phyloP scores from a whole-genome alignment of 2,888 invertebrate species.

The Plebejus anna region DNA sequence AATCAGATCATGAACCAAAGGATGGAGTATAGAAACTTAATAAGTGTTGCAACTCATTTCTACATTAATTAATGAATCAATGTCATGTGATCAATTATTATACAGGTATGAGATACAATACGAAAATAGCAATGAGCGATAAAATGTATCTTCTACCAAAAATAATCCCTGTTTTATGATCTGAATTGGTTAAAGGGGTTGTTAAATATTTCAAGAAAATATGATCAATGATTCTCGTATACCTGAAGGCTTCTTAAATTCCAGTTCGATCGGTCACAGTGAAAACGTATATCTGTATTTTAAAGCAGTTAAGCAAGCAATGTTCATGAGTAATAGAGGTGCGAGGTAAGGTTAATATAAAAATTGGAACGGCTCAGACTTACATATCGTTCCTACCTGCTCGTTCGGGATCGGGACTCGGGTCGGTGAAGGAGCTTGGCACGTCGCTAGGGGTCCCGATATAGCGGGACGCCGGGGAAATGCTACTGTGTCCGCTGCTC shows the following conservation, averaged over 20 bases:
- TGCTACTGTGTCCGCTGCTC: slow-evolving; percentile 72
- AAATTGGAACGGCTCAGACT: slow-evolving; percentile 77
- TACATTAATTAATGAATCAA: neutral
- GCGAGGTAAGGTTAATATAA: slow-evolving; percentile 52
- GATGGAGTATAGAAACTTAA: neutral
- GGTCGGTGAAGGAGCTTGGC: slow-evolving; percentile 65
- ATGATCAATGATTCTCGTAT: slow-evolving; percentile 5
- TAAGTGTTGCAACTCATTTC: neutral
- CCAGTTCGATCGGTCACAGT: slow-evolving; percentile 18
- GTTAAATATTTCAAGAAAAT: neutral
- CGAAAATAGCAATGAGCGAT: too few relatives aligned
- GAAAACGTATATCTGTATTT: slow-evolving; percentile 30
- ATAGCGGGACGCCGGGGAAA: slow-evolving; percentile 65
- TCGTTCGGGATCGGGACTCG: slow-evolving; percentile 68
- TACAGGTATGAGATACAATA: neutral
- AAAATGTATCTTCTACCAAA: neutral
- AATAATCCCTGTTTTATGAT: neutral
- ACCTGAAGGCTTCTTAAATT: slow-evolving; percentile 26
- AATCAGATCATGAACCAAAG: neutral
- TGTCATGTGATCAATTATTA: neutral
- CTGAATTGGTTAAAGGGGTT: neutral
- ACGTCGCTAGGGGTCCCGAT: slow-evolving; percentile 67
- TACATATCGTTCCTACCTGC: slow-evolving; percentile 80
- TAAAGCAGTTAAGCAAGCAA: slow-evolving; percentile 31
- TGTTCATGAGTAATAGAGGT: slow-evolving; percentile 34